Evolutionary conservation across 2,113 vertebrate genomes (phyloP).

Genomic region (Hemiprocne comata): DNA sequence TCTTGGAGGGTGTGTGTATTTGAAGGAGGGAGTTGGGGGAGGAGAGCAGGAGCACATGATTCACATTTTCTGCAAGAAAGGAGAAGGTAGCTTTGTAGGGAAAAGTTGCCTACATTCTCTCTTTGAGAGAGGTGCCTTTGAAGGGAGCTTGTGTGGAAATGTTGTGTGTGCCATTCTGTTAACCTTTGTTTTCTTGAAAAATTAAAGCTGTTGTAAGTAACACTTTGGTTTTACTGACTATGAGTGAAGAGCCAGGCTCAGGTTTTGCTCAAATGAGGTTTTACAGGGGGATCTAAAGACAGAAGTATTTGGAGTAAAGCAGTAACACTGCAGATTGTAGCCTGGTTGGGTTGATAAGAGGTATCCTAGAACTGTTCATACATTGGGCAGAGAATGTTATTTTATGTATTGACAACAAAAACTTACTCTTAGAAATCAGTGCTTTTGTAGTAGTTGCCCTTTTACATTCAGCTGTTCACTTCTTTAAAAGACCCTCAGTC

Average conservation of each 20-base stretch:
- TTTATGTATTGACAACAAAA: not conserved
- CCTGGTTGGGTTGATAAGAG: not conserved
- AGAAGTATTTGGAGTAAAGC: not conserved
- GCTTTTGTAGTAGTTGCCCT: not conserved
- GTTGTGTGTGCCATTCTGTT: not conserved
- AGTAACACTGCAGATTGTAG: not conserved
- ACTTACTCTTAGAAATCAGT: not conserved
- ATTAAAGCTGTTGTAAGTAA: not conserved
- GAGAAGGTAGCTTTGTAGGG: not conserved
- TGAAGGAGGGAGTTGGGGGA: not conserved
- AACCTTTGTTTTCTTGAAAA: not conserved
- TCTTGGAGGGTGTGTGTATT: not conserved
- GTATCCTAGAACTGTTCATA: not conserved
- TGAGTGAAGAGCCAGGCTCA: not conserved
- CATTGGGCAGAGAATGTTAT: not conserved
- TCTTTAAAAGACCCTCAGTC: not conserved
- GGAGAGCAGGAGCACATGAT: accelerated
- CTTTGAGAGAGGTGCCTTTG: not conserved
- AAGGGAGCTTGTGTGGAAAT: not conserved
- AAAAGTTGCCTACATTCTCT: not conserved
- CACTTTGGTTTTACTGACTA: not conserved
- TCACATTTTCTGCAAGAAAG: not conserved
- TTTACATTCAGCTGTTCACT: not conserved
- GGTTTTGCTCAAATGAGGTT: not conserved
- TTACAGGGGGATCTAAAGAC: not conserved